These are phyloP conservation scores for Callinectes sapidus DNA, from an alignment of 2,888 invertebrate species.

Conservation along the genomic window DNA sequence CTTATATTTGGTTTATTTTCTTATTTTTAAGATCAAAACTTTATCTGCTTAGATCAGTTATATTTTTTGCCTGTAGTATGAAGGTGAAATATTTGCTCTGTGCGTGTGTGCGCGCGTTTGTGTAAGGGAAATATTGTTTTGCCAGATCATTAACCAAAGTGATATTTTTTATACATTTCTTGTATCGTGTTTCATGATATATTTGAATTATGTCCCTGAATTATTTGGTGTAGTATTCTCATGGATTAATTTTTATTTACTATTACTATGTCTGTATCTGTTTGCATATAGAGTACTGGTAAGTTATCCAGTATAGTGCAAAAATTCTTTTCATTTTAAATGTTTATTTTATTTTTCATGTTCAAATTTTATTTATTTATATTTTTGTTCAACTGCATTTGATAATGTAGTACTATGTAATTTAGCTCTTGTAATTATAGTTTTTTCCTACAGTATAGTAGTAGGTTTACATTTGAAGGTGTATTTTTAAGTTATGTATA, in stretches of 20 bases:
- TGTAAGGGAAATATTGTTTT: background rate
- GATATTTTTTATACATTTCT: background rate
- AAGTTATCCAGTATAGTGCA: background rate
- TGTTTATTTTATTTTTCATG: too few species aligned
- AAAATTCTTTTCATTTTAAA: background rate
- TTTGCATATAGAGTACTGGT: background rate
- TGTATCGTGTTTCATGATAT: background rate
- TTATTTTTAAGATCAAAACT: too few species aligned
- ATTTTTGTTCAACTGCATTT: background rate
- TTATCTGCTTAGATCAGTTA: too few species aligned
- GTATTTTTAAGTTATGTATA: background rate
- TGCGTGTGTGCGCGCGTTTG: too few species aligned
- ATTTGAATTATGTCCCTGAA: background rate
- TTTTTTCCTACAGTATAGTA: background rate
- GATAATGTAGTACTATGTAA: background rate
- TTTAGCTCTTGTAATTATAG: background rate
- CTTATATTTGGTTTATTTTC: too few species aligned
- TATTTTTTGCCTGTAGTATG: too few species aligned
- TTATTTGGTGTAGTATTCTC: background rate
- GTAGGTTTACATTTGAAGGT: background rate
- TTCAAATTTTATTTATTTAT: background rate
- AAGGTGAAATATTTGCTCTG: too few species aligned
- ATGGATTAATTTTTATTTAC: background rate
- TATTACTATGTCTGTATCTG: too few species aligned
- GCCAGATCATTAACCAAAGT: background rate